Evolutionary conservation across 2,797 vertebrate species (phyloP), one percentile per base, ranked within the genome.

Genomic region (Lophius americanus): DNA sequence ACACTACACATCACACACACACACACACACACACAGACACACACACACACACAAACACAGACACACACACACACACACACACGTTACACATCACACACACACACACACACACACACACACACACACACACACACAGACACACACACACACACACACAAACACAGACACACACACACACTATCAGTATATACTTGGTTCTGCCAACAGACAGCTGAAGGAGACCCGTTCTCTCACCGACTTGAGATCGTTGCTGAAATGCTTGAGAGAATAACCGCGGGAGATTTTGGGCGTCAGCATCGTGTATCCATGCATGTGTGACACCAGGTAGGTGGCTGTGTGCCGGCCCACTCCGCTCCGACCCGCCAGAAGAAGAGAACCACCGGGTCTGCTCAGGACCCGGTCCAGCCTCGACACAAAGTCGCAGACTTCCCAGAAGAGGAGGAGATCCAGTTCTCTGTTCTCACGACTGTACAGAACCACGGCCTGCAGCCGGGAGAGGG

Each of bases 191-290:
- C 13, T 55, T 32, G 5, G 49, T n/a, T 58, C 9, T 46, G 49
- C 49, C 14, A 71, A 63, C 1, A 32, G 46, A 37, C 10, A 44
- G 62, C 62, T 71, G 32, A 52, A 35, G 2, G 7, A 9, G 4
- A 62, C 41, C 9, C 14, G 6, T 1, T 23, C 6, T 53, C 95
- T 94, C 85, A 98, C 98, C 57, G 86, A 87, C 90, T 97, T 99
- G 32, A 99, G 94, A 87, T 99, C 97, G 71, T 87, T 95, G 92
- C 88, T 97, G 92, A 99, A 98, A 54, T 99, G 95, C 80, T 99
- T 99, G 35, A 96, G 85, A 32, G 91, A 85, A 75, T 99, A 99
- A 35, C 93, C 94, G 75, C 96, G 95, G 72, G 95, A 95, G 84
- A 98, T 93, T 85, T 95, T 97, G 12, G 96, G 98, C 0, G 96